Conservation (phyloP, 2,888 invertebrate species). For the Oligia fasciuncula region DNA sequence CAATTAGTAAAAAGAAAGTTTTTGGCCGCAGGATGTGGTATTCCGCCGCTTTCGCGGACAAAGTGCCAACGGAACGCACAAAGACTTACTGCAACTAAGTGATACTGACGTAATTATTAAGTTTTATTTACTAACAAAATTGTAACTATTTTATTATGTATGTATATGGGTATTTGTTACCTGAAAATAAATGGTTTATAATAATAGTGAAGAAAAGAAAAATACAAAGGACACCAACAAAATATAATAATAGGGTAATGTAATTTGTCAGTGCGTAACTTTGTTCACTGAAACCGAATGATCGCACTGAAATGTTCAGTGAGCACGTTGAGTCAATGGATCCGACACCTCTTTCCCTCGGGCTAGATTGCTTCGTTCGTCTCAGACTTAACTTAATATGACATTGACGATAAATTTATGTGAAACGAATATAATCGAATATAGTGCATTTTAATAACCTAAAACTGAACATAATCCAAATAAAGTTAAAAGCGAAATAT, state of each 20-base stretch:
- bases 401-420: slow-evolving; percentile 61
- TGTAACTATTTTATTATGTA: no score
- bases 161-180: no score
- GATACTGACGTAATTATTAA: no score
- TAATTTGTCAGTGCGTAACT: slow-evolving; percentile 65
- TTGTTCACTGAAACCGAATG: slow-evolving; percentile 76
- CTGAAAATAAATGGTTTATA: no score
- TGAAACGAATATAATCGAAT: slow-evolving; percentile 19
- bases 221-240: slow-evolving; percentile 23
- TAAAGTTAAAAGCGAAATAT: slow-evolving; percentile 38
- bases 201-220: slow-evolving; percentile 22
- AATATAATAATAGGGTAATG: slow-evolving; percentile 61
- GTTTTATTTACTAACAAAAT: no score
- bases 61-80: no score
- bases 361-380: slow-evolving; percentile 65
- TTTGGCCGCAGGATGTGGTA: no score
- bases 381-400: slow-evolving; percentile 65
- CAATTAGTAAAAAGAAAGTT: neutral
- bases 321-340: slow-evolving; percentile 70
- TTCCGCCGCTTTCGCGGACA: no score
- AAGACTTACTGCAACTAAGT: no score
- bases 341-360: slow-evolving; percentile 66
- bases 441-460: slow-evolving; percentile 20
- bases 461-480: slow-evolving; percentile 16
- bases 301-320: slow-evolving; percentile 77